Evolutionary conservation across 2,888 invertebrate genomes (phyloP), one percentile per base, ranked within the genome.

Genomic region (Neoaliturus tenellus): DNA sequence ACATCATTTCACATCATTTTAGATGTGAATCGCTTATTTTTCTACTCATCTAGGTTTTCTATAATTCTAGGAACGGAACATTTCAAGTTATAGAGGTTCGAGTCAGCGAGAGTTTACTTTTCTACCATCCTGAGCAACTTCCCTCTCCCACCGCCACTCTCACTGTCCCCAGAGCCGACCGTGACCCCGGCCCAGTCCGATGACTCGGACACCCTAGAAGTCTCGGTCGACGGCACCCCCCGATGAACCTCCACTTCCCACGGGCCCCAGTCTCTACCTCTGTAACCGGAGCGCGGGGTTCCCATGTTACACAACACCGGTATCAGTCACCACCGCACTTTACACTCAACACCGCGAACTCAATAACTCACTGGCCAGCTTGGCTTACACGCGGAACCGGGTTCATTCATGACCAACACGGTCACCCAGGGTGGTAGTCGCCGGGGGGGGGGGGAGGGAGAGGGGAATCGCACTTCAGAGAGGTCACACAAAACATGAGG

Each of bases 271-370:
- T n/a, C 6, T 20, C 25, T n/a, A 8, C 48, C 6, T 20, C 23
- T 14, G 62, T 62, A 62, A 62, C 62, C 31, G 14, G 8, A 62
- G 28, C 28, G 28, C 12, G n/a, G 1, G 23, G 75, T 75, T 75
- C 75, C 75, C 75, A 75, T 28, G 48, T 75, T 75, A 28, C 75
- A 75, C 75, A 75, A 75, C 75, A 12, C 39, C 14, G 75, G 75
- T 75, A 48, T 75, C 28, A 35, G 69, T 39, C 4, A 14, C 28
- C 62, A n/a, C 17, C 14, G 17, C n/a, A n/a, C n/a, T n/a, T n/a
- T n/a, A n/a, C n/a, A 48, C 48, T 8, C 55, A 8, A 55, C 55
- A 8, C 20, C 25, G 55, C 55, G 62, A 62, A 62, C 62, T 28
- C 14, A 62, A 62, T 62, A 62, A 31, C 62, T 62, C 62, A 62